These are phyloP conservation scores for Oceanodroma leucorhoa DNA, from an alignment of 2,797 vertebrate species.

Conservation along the genomic window DNA sequence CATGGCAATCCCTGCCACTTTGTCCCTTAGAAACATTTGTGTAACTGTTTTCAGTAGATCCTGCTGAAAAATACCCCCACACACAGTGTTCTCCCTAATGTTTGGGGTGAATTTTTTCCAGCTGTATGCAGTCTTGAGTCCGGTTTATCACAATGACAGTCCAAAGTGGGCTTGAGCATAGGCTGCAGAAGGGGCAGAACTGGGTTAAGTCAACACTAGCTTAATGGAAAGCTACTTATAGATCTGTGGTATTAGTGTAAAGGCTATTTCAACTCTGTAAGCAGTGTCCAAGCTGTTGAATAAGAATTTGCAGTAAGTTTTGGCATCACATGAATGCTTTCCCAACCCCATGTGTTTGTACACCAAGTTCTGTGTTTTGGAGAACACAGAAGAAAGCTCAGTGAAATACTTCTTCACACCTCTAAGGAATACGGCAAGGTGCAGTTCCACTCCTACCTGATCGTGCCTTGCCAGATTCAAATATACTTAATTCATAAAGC, in stretches of 20 bases:
- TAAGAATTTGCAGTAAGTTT: background rate
- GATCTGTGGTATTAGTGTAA: background rate
- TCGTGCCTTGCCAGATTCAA: background rate
- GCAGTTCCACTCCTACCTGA: background rate
- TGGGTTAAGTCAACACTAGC: background rate
- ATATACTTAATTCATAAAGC: background rate
- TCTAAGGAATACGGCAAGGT: background rate
- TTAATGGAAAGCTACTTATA: conserved; percentile 4
- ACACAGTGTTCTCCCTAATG: rapidly evolving
- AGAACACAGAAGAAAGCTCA: background rate
- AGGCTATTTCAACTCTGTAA: background rate
- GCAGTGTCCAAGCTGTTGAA: background rate
- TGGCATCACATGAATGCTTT: background rate
- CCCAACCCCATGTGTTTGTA: background rate
- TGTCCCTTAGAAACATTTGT: background rate
- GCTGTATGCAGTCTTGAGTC: background rate
- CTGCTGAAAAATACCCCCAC: background rate
- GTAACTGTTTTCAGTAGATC: background rate
- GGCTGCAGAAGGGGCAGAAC: background rate
- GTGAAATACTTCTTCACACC: background rate
- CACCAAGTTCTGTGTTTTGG: background rate
- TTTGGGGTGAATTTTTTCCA: background rate
- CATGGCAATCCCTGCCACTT: background rate
- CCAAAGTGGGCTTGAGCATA: background rate
- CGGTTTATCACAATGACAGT: background rate